A percentile compares a stretch with the other conserved stretches of the same genome.
phyloP scores from a whole-genome alignment of 2,797 vertebrate species.

The Leptoclinus maculatus region DNA sequence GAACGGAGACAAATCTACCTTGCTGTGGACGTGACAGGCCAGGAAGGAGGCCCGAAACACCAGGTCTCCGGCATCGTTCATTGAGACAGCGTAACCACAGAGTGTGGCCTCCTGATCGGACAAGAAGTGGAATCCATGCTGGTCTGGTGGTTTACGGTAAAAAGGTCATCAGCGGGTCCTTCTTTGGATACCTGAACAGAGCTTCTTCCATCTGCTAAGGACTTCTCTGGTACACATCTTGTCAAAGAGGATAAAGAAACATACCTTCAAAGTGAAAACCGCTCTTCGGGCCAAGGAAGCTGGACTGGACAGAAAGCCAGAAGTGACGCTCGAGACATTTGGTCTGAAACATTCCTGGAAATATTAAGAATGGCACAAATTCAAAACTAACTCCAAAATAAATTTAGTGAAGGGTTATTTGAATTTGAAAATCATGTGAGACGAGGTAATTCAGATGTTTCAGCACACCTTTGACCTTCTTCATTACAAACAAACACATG shows the following conservation, averaged over 20 bases:
- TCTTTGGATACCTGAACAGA: neutral
- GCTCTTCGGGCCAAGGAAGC: conserved; percentile 41
- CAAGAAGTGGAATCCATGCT: conserved; percentile 53
- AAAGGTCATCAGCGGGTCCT: neutral
- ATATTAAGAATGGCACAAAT: neutral
- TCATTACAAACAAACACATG: neutral
- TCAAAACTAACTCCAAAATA: neutral
- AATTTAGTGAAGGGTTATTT: neutral
- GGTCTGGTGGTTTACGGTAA: conserved; percentile 51
- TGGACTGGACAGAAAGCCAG: conserved; percentile 66
- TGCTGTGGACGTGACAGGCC: conserved; percentile 73
- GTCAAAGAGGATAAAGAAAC: neutral
- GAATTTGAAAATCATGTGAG: neutral
- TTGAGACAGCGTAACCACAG: conserved; percentile 76
- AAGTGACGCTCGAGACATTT: conserved; percentile 74
- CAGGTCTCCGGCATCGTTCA: conserved; percentile 65
- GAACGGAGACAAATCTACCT: conserved; percentile 34
- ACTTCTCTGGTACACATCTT: neutral
- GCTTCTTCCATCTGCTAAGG: neutral
- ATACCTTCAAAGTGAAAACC: conserved; percentile 71
- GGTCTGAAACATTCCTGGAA: conserved; percentile 64
- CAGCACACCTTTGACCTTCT: neutral
- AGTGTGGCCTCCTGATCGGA: conserved; percentile 49
- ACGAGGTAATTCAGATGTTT: neutral
- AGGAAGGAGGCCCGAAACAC: conserved; percentile 78